Conservation (phyloP, 2,113 vertebrate genomes). For the Cinclus cinclus region DNA sequence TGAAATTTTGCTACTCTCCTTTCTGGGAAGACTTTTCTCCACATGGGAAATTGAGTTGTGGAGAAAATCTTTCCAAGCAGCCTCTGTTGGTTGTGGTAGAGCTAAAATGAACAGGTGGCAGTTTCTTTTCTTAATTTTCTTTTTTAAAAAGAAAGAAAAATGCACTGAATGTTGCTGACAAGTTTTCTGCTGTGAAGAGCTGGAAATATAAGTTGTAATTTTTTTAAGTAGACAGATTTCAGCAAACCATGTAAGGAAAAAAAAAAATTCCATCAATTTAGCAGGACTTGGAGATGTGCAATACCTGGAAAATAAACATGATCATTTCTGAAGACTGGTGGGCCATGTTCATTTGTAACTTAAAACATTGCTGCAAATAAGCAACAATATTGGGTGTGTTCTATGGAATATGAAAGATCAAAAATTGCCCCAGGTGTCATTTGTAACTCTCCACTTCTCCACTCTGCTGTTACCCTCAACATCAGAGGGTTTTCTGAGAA, state of each 20-base stretch:
- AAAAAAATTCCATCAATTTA: neutral
- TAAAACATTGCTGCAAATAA: neutral
- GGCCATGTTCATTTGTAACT: neutral
- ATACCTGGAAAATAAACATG: neutral
- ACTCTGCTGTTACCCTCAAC: neutral
- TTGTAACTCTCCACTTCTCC: neutral
- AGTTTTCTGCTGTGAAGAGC: neutral
- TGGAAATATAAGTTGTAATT: neutral
- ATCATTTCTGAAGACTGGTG: neutral
- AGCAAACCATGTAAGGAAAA: neutral
- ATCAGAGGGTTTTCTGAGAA: neutral
- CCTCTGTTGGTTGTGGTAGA: neutral
- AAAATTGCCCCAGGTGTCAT: neutral
- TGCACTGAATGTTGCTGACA: neutral
- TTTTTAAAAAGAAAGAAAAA: neutral
- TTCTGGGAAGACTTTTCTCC: neutral
- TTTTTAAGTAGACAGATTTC: neutral
- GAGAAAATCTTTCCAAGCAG: neutral
- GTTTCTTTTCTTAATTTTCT: neutral
- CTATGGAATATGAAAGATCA: neutral
- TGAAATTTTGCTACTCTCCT: neutral
- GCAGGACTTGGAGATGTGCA: neutral
- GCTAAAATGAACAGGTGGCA: neutral
- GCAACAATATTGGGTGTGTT: neutral
- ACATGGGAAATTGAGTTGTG: neutral